These are phyloP conservation scores for Cairina moschata DNA, from an alignment of 2,113 vertebrate species.

Conservation along the genomic window DNA sequence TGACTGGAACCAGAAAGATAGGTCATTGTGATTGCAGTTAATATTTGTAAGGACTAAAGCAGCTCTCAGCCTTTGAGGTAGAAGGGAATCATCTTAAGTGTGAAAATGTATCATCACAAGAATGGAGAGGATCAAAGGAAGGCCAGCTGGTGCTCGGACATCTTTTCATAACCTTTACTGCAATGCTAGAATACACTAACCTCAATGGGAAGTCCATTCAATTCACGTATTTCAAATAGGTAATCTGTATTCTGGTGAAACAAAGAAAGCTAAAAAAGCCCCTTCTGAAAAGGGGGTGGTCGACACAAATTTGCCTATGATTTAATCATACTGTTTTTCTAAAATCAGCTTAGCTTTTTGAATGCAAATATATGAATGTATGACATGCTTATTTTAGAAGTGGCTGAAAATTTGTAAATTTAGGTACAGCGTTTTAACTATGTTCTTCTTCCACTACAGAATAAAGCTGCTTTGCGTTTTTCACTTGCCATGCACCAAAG, in stretches of 20 bases:
- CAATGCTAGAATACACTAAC: constrained; percentile 69
- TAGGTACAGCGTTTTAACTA: neutral
- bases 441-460: neutral
- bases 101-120: constrained; percentile 72
- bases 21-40: constrained; percentile 69
- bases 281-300: constrained; percentile 44
- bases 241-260: constrained; percentile 63
- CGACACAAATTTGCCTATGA: constrained; percentile 63
- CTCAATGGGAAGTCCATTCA: constrained; percentile 70
- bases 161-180: constrained; percentile 72
- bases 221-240: constrained; percentile 54
- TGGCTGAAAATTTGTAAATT: neutral
- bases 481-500: neutral
- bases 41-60: constrained; percentile 73
- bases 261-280: constrained; percentile 41
- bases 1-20: constrained; percentile 73
- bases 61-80: constrained; percentile 69
- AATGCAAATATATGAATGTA: constrained; percentile 1
- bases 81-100: constrained; percentile 71
- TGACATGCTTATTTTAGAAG: constrained; percentile 17
- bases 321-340: constrained; percentile 63
- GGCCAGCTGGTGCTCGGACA: constrained; percentile 70
- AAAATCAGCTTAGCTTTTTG: constrained; percentile 45
- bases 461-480: neutral
- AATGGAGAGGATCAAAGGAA: constrained; percentile 70